Base-by-base conservation (phyloP, 1,140 invertebrate species). In the Philotrypesis tridentata region DNA sequence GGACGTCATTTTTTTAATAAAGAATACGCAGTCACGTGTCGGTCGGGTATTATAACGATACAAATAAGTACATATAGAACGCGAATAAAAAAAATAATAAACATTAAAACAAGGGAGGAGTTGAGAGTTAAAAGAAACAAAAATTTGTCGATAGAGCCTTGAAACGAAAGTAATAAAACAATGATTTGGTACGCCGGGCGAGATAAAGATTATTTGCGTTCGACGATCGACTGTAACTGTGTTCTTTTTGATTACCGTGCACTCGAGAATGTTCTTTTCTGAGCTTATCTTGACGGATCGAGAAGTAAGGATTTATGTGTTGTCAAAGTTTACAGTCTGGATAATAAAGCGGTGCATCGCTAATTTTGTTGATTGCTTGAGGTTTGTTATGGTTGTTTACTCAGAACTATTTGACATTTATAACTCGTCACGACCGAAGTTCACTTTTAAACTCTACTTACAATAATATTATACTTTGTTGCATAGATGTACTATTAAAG, bases 161-260 rank as follows among this genome's bases (percentile, higher is more conserved):
- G 67, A 82, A 78, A 82, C 74, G 75, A 82, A 82, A 78, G 81
- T 82, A 82, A 78, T 68, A 37, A n/a, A 75, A 81, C 25, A 33
- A 65, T 73, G 37, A 74, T 48, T 74, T 80, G 9, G 25, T 67
- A 63, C 17, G 37, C 31, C 11, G 48, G 29, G 25, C 14, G n/a
- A 79, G 60, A 12, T 33, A 31, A n/a, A 23, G 25, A 68, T 78
- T 78, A 14, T 78, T 78, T 68, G 8, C 31, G 14, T 78, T 78
- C 17, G 37, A 29, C 65, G 43, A 43, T 70, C 17, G 76, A 70
- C 37, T 78, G 48, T 55, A 68, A 78, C 12, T 3, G 21, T 33
- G 75, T 70, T 70, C 11, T 9, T 37, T 31, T 31, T 33, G 31
- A 68, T 68, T 68, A 68, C 33, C 67, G 29, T 17, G 6, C n/a